Conservation (phyloP, 2,797 vertebrate species). For the Trachurus trachurus region DNA sequence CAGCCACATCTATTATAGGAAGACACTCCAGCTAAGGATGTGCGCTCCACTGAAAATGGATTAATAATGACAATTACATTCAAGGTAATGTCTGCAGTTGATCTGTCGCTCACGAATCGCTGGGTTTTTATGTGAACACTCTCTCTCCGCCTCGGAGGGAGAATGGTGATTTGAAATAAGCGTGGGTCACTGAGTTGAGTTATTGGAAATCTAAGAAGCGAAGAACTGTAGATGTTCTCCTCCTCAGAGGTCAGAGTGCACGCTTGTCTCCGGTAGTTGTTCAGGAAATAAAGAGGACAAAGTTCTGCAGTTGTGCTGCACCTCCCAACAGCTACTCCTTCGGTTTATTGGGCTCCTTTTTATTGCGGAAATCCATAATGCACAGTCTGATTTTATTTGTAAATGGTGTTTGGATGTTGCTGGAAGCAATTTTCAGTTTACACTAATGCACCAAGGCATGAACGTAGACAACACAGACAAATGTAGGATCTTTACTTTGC, state of each 20-base stretch:
- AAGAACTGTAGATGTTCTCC: neutral
- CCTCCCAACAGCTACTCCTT: slow-evolving; percentile 7
- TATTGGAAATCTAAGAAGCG: slow-evolving; percentile 30
- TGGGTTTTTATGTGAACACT: slow-evolving; percentile 36
- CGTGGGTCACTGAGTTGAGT: slow-evolving; percentile 30
- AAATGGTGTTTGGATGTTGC: slow-evolving; percentile 30
- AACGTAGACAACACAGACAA: slow-evolving; percentile 10
- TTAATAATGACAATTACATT: slow-evolving; percentile 68
- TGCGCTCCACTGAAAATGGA: slow-evolving; percentile 56
- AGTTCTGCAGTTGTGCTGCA: slow-evolving; percentile 16
- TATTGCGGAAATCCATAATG: slow-evolving; percentile 56
- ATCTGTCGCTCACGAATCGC: slow-evolving; percentile 43
- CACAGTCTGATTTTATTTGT: slow-evolving; percentile 47
- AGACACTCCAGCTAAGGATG: slow-evolving; percentile 47
- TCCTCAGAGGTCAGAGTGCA: slow-evolving; percentile 20
- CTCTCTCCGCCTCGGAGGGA: slow-evolving; percentile 9
- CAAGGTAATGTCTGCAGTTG: slow-evolving; percentile 48
- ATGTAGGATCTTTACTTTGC: neutral
- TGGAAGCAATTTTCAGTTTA: slow-evolving; percentile 42
- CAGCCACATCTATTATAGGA: slow-evolving; percentile 54
- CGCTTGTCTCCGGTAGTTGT: neutral
- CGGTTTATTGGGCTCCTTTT: slow-evolving; percentile 28
- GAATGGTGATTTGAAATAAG: slow-evolving; percentile 17
- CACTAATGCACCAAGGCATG: slow-evolving; percentile 20
- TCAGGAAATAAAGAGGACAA: slow-evolving; percentile 10